Evolutionary conservation across 1,140 invertebrate genomes (phyloP).

Genomic region (Papilio helenus): DNA sequence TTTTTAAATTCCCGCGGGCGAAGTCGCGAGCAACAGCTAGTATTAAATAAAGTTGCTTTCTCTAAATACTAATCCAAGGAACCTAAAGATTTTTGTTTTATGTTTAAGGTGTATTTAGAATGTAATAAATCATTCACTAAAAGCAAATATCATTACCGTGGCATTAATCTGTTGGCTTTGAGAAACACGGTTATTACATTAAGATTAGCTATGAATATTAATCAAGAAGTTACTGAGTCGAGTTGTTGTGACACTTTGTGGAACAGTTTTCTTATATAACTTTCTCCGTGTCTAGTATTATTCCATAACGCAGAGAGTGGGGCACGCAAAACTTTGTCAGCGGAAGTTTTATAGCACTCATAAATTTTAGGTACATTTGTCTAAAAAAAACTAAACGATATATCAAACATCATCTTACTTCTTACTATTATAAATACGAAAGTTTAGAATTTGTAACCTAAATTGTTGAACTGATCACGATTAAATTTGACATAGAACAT

Average conservation of each 20-base stretch:
- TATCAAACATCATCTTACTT: too few relatives aligned
- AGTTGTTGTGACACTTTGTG: conserved; percentile 34
- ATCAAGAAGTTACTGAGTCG: conserved; percentile 52
- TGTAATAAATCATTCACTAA: conserved; percentile 38
- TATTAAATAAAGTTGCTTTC: too few relatives aligned
- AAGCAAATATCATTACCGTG: conserved; percentile 20
- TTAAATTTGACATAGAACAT: too few relatives aligned
- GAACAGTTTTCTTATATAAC: conserved; percentile 38
- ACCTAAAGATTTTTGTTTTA: background rate
- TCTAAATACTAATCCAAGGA: too few relatives aligned
- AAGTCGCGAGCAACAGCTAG: too few relatives aligned
- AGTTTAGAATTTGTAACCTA: too few relatives aligned
- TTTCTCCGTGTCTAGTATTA: conserved; percentile 39
- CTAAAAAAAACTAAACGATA: background rate
- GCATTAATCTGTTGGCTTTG: conserved; percentile 14
- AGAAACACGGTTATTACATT: conserved; percentile 28
- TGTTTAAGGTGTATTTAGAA: background rate
- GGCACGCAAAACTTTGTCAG: conserved; percentile 37
- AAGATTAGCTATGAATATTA: conserved; percentile 50
- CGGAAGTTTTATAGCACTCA: conserved; percentile 25
- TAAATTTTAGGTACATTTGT: conserved; percentile 9
- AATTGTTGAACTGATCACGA: too few relatives aligned
- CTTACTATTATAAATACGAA: too few relatives aligned
- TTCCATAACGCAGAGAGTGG: conserved; percentile 28
- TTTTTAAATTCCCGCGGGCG: too few relatives aligned